Evolutionary conservation across 2,113 vertebrate species (phyloP), one percentile per base, ranked within the genome.

Genomic region (Triplophysa rosa): DNA sequence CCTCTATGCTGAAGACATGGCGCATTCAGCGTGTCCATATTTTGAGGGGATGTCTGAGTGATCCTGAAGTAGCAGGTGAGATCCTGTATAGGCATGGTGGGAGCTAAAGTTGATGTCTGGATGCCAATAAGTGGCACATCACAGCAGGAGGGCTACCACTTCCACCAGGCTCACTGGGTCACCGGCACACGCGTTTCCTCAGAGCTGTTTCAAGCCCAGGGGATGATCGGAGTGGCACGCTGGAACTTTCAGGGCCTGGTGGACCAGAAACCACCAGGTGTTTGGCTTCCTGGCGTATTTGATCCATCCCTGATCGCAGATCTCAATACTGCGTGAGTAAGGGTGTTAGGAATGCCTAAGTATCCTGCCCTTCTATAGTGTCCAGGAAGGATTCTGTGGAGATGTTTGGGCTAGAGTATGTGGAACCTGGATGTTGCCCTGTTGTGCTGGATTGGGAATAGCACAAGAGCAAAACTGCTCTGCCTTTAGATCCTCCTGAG

Each of bases 191-290:
- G 19, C 0, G 68, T 67, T 16, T 83, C 78, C 21, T 12, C 78
- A 1, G 63, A 83, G 56, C 33, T 68, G 42, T 80, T 83, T 64
- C 77, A 80, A 47, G 81, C 84, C 23, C 84, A 85, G 73, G 84
- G 78, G n/a, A 67, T 85, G 80, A 85, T 54, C 4, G 81, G 84
- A 7, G 67, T 80, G 72, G 72, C 62, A 45, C 10, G 67, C 1
- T 85, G 68, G 81, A 85, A 83, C 1, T 85, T 67, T 49, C 73
- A 80, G 58, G 6, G 64, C 23, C 45, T 83, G 67, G 78, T 83
- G 42, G 78, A 85, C 67, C 67, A 68, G 9, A 77, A 80, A 37
- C 64, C 45, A 45, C 68, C 78, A n/a, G 63, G 23, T 47, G 74
- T 83, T 40, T 7, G 23, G 0, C 74, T 85, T 10, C 78, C 81